These are phyloP conservation scores for Magallana ariakensis DNA, from an alignment of 1,140 invertebrate genomes.

Conservation along the genomic window DNA sequence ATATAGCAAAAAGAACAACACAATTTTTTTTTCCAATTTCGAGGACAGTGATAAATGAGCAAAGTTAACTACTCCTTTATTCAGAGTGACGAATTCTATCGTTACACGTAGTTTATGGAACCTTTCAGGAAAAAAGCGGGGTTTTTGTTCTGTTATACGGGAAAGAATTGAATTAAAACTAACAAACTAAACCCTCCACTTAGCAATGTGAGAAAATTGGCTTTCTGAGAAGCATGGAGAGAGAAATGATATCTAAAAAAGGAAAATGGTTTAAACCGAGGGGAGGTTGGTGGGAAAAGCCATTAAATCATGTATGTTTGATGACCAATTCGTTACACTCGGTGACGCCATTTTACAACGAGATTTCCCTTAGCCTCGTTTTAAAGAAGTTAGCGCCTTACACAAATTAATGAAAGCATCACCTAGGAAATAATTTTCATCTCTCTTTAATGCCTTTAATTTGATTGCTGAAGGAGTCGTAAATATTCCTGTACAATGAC, in stretches of 20 bases:
- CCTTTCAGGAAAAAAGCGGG: too few relatives aligned
- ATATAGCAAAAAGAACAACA: too few relatives aligned
- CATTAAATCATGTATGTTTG: slow-evolving; percentile 27
- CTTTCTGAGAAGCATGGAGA: neutral
- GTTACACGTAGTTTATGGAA: too few relatives aligned
- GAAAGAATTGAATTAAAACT: too few relatives aligned
- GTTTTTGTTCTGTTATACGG: too few relatives aligned
- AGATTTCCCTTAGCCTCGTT: slow-evolving; percentile 1
- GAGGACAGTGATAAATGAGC: too few relatives aligned
- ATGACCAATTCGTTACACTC: neutral
- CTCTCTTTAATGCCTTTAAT: slow-evolving; percentile 33
- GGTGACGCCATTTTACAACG: neutral
- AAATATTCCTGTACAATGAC: slow-evolving; percentile 8
- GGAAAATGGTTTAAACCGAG: neutral
- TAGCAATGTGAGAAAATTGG: neutral
- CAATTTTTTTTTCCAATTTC: too few relatives aligned
- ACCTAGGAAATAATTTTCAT: slow-evolving; percentile 7
- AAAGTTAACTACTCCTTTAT: too few relatives aligned
- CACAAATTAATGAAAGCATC: slow-evolving; percentile 29
- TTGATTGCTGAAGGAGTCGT: neutral
- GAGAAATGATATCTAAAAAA: neutral
- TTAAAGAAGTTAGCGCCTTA: neutral
- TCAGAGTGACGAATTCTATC: too few relatives aligned
- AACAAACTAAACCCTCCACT: too few relatives aligned
- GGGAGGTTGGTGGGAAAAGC: neutral